Percentiles rank a stretch among this genome's conserved stretches.
Conservation (phyloP, 2,888 invertebrate genomes). For the Acheta domesticus region DNA sequence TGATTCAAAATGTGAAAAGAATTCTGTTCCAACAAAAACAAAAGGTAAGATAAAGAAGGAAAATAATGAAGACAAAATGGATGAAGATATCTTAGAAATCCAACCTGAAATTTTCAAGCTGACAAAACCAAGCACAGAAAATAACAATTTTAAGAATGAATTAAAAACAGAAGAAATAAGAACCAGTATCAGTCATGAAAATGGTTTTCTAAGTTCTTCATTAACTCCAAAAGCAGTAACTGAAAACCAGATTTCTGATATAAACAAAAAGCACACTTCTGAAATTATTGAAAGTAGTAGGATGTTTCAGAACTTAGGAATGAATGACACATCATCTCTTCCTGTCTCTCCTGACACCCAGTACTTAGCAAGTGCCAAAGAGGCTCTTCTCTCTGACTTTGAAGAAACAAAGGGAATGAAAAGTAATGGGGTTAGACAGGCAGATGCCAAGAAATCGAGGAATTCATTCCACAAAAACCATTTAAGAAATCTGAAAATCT, state of each 20-base stretch:
- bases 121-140: background rate
- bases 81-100: background rate
- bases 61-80: background rate
- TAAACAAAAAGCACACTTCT: background rate
- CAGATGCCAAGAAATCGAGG: background rate
- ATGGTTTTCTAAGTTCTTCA: background rate
- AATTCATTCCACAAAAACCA: background rate
- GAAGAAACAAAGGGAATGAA: background rate
- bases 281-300: background rate
- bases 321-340: background rate
- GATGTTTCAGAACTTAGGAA: background rate
- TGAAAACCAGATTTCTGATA: background rate
- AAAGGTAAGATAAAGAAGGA: background rate
- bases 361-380: background rate
- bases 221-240: background rate
- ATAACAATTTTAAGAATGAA: background rate
- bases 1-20: background rate
- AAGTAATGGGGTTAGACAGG: background rate
- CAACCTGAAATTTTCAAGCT: background rate
- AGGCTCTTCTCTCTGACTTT: background rate
- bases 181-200: too few relatives aligned
- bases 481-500: background rate
- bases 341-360: background rate
- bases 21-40: background rate
- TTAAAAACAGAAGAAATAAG: too few relatives aligned